Conservation (phyloP, 2,797 vertebrate genomes). For the Coluber constrictor region DNA sequence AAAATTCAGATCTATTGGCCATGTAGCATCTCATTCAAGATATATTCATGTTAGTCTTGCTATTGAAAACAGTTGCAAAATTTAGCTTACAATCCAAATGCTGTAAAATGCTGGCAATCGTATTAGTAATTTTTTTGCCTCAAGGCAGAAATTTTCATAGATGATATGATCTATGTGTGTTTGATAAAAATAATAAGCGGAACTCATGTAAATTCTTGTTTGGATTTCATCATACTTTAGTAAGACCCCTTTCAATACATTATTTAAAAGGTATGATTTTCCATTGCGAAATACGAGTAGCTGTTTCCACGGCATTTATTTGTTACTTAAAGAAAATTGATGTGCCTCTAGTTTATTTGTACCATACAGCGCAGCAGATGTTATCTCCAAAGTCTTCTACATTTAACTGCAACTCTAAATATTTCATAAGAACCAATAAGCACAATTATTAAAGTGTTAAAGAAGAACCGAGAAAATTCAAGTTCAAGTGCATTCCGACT, state of each 20-base stretch:
- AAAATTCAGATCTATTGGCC: conserved; percentile 30
- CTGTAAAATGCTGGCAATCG: not conserved
- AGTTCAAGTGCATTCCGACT: not conserved
- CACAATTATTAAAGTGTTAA: not conserved
- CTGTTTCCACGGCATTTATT: conserved; percentile 23
- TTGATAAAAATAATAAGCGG: not conserved
- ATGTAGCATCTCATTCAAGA: conserved; percentile 18
- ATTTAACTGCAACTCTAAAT: conserved; percentile 20
- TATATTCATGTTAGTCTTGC: conserved; percentile 9
- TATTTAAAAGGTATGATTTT: conserved; percentile 18
- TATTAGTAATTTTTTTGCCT: conserved; percentile 7
- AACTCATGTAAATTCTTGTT: not conserved
- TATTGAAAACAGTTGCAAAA: conserved; percentile 24
- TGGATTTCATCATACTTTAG: not conserved
- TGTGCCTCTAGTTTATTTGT: conserved; percentile 25
- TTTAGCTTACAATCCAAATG: not conserved
- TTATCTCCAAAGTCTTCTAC: not conserved
- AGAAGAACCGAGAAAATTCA: not conserved
- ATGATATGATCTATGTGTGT: not conserved
- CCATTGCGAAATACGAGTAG: conserved; percentile 35
- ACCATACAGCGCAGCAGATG: not conserved
- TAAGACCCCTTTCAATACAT: not conserved
- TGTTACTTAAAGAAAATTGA: conserved; percentile 21
- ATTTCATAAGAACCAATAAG: conserved; percentile 2
- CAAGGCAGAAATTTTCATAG: not conserved